Percentiles rank a stretch among this genome's conserved stretches.
Conservation (phyloP, 2,113 vertebrate species). For the Nettapus auritus region DNA sequence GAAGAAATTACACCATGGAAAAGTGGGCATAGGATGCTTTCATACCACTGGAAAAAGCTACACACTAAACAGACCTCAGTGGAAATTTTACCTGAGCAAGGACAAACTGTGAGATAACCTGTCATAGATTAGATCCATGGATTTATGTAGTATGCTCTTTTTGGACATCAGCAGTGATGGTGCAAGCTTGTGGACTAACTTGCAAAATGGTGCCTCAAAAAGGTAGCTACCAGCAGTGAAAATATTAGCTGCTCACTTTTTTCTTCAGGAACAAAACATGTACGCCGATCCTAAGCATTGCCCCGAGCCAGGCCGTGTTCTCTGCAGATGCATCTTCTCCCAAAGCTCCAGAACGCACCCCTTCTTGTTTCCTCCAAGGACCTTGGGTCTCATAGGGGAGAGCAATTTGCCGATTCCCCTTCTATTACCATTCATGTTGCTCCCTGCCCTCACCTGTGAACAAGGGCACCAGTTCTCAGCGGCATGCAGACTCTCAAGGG, state of each 20-base stretch:
- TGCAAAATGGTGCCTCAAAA: neutral
- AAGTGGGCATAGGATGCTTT: neutral
- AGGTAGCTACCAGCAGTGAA: neutral
- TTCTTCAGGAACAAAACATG: neutral
- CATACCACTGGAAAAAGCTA: neutral
- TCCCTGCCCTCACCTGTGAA: neutral
- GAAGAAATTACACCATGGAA: neutral
- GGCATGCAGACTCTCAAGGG: accelerated
- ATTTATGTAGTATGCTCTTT: neutral
- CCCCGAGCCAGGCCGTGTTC: neutral
- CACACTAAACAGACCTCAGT: neutral
- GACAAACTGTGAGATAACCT: neutral
- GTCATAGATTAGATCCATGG: neutral
- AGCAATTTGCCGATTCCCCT: neutral
- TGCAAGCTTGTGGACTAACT: neutral
- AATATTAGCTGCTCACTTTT: neutral
- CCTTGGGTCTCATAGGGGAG: neutral
- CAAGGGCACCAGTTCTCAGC: neutral
- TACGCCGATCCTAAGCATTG: neutral
- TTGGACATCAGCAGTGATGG: neutral
- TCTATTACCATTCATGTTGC: neutral
- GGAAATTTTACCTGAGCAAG: neutral
- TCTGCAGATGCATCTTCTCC: neutral
- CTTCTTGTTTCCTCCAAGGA: neutral
- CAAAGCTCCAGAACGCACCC: neutral